A percentile compares a stretch with the other conserved stretches of the same genome.
Evolutionary conservation across 2,113 vertebrate species (phyloP).

Genomic region (Melozone crissalis): DNA sequence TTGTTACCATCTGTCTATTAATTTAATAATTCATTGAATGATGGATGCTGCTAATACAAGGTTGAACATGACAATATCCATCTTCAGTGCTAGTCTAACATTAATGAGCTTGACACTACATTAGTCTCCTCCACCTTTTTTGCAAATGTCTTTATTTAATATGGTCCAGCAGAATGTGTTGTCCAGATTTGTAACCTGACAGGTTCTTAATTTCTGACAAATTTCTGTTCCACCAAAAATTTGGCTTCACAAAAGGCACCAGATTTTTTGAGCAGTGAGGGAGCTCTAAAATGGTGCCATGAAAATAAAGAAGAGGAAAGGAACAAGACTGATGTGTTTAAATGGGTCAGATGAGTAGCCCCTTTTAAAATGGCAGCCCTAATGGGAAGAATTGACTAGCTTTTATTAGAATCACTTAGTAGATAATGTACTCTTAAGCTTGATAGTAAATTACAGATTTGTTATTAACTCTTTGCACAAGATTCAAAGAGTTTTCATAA

Average conservation of each 20-base stretch:
- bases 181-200: not conserved
- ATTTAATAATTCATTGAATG: slow-evolving; percentile 72
- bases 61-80: slow-evolving; percentile 23
- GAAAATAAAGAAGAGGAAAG: not conserved
- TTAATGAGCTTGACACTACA: slow-evolving; percentile 49
- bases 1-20: slow-evolving; percentile 55
- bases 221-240: not conserved
- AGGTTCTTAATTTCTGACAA: not conserved
- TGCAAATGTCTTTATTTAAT: slow-evolving; percentile 20
- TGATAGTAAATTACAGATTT: not conserved
- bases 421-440: not conserved
- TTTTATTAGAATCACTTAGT: not conserved
- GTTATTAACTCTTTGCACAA: not conserved
- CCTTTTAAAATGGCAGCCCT: not conserved
- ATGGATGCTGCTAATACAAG: slow-evolving; percentile 46
- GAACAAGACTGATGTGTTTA: not conserved
- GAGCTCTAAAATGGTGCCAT: not conserved
- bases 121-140: slow-evolving; percentile 19
- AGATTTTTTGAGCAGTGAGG: not conserved
- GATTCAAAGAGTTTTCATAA: not conserved
- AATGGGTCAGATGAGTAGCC: not conserved
- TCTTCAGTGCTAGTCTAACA: slow-evolving; percentile 23
- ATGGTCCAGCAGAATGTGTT: not conserved
- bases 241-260: not conserved
- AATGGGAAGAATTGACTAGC: not conserved